Evolutionary conservation across 2,113 vertebrate genomes (phyloP), one percentile per base, ranked within the genome.

Genomic region (Oceanodroma tethys): DNA sequence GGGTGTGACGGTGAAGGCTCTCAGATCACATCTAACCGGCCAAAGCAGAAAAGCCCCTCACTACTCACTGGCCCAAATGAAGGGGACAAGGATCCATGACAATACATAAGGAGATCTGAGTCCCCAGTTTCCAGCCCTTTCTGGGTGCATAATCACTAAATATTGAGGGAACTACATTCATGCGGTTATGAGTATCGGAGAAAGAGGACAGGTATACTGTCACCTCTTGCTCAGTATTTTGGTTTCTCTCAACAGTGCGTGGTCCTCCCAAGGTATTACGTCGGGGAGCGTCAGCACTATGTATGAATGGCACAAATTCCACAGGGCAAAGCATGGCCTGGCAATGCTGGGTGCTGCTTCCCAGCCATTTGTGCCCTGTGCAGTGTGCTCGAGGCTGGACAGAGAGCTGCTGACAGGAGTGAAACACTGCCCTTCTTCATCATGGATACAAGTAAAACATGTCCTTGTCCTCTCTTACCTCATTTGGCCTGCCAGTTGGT

Each of bases 231-330:
- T 71, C 10, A 32, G 23, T 82, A 53, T 65, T 71, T 71, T 72
- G 3, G 7, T 79, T 88, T 66, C 11, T 74, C 11, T 82, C 26
- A 71, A 42, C 17, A 27, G 9, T 55, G 7, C 0, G 0, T 53
- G 17, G 15, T 42, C 45, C 8, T 88, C 16, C 16, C 16, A 27
- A 56, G 45, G 14, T 12, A 3, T n/a, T 58, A 25, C 0, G 0
- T 6, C 58, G 9, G 4, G 42, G 9, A 81, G 3, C 8, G 2
- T 23, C 40, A 56, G 16, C 60, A 74, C 10, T 7, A 25, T 18
- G 11, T 16, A 36, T 4, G 45, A 56, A 50, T 34, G 34, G 47
- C 16, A 59, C 25, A 38, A 55, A 65, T 81, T 68, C 48, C 30
- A 47, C 8, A 47, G 11, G 10, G 15, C 20, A 38, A 67, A 81